phyloP scores from a whole-genome alignment of 1,140 invertebrate species.

The Carcinoscorpius rotundicauda region DNA sequence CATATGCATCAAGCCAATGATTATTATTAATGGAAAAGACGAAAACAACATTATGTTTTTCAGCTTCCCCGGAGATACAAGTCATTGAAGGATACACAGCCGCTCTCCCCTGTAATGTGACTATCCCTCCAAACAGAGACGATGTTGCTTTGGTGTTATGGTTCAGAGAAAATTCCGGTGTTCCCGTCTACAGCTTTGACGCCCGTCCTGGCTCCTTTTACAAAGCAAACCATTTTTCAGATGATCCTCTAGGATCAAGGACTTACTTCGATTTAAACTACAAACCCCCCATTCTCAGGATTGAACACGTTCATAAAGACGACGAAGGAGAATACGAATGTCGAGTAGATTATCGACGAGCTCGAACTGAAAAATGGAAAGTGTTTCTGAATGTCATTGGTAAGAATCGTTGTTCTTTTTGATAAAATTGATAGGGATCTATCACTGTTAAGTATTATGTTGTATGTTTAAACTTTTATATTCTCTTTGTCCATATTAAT shows the following conservation, averaged over 20 bases:
- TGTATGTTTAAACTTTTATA: too few species aligned
- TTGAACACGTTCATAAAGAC: conserved; percentile 59
- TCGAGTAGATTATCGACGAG: conserved; percentile 78
- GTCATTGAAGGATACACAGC: conserved; percentile 10
- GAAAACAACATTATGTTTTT: neutral
- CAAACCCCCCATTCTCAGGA: conserved; percentile 47
- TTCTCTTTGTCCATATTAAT: too few species aligned
- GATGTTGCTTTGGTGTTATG: conserved; percentile 65
- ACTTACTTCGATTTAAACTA: conserved; percentile 16
- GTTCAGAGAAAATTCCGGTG: conserved; percentile 51
- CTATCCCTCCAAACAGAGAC: conserved; percentile 52
- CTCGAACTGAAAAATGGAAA: conserved; percentile 74
- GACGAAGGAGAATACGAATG: conserved; percentile 78
- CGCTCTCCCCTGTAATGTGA: conserved; percentile 49
- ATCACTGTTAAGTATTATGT: too few species aligned
- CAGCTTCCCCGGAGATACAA: conserved; percentile 12
- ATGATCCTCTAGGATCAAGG: conserved; percentile 9
- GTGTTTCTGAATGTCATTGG: conserved; percentile 82
- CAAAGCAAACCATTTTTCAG: conserved; percentile 21
- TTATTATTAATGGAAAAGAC: too few species aligned
- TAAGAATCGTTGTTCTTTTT: conserved; percentile 37
- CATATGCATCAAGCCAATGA: too few species aligned
- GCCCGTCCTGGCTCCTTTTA: conserved; percentile 11
- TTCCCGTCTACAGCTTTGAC: conserved; percentile 24
- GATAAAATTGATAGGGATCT: too few species aligned